Evolutionary conservation across 2,113 vertebrate genomes (phyloP), one percentile per base, ranked within the genome.

Genomic region (Arenaria interpres): DNA sequence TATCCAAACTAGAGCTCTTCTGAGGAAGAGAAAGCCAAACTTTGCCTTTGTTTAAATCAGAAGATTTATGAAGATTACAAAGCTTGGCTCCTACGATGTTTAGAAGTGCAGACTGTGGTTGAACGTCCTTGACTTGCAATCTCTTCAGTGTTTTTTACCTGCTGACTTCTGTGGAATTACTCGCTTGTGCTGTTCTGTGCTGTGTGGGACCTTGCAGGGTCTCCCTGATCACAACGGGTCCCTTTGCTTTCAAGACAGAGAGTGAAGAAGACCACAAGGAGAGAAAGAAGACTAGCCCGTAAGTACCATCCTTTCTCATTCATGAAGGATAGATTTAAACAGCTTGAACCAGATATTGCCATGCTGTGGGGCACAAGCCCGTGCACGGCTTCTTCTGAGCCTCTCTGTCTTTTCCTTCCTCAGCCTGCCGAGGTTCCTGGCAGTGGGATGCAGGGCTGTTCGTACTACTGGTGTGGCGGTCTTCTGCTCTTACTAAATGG

Each of bases 341-440:
- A 19, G 21, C 56, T 66, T 19, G 24, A 86, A 35, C 14, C 27
- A 78, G 33, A 21, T n/a, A 12, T 4, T 37, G 27, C 28, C 5
- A 2, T 16, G 54, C 20, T 0, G 25, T 3, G 66, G 69, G 35
- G 25, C 1, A 0, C 9, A 22, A 71, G 33, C 0, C 1, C 6
- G 20, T 54, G n/a, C 53, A 20, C 2, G 18, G 59, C 37, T 72
- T 30, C 72, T 84, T 90, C 46, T 18, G 33, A 92, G 23, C 12
- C 48, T 72, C 59, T 45, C 32, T 48, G 56, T 51, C n/a, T 74
- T 79, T 64, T 33, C 77, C 57, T 89, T 72, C 79, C 39, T 45
- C 48, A 23, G 45, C 60, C 62, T 80, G 85, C 78, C 57, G 85
- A 93, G 41, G 50, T 83, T 96, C 75, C 93, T 95, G 96, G 96